Evolutionary conservation across 2,888 invertebrate genomes (phyloP).

Genomic region (Xanthostigma xanthostigma): DNA sequence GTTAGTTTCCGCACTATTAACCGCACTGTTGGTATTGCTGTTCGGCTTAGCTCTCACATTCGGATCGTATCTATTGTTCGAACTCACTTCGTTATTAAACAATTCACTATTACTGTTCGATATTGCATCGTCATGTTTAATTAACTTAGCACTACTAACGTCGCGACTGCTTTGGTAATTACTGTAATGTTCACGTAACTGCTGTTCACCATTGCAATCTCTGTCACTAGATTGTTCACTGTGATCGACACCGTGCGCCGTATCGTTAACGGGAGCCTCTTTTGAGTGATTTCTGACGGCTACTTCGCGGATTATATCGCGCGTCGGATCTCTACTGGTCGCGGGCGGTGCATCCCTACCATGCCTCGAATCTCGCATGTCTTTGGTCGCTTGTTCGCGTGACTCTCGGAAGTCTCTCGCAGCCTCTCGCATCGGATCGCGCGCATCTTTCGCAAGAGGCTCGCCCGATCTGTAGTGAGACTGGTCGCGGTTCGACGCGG

Average conservation of each 20-base stretch:
- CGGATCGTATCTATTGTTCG: too few relatives aligned
- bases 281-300: conserved; percentile 4
- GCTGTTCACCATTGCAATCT: too few relatives aligned
- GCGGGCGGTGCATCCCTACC: too few relatives aligned
- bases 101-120: too few relatives aligned
- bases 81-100: too few relatives aligned
- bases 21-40: conserved; percentile 1
- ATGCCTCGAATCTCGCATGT: too few relatives aligned
- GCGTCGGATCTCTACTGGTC: too few relatives aligned
- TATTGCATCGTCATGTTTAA: too few relatives aligned
- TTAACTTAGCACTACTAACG: too few relatives aligned
- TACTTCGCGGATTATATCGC: background rate
- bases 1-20: background rate
- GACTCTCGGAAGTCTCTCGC: conserved; percentile 17
- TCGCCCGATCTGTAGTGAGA: conserved; percentile 16
- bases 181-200: too few relatives aligned
- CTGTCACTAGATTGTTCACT: background rate
- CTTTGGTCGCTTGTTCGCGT: conserved; percentile 6
- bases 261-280: conserved; percentile 12
- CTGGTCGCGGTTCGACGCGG: conserved; percentile 14
- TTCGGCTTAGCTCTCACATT: too few relatives aligned
- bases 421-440: conserved; percentile 24
- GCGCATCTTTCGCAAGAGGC: conserved; percentile 17
- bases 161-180: too few relatives aligned
- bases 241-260: conserved; percentile 5